These are phyloP conservation scores for Nasonia vitripennis DNA, from an alignment of 1,140 invertebrate genomes.

Conservation along the genomic window DNA sequence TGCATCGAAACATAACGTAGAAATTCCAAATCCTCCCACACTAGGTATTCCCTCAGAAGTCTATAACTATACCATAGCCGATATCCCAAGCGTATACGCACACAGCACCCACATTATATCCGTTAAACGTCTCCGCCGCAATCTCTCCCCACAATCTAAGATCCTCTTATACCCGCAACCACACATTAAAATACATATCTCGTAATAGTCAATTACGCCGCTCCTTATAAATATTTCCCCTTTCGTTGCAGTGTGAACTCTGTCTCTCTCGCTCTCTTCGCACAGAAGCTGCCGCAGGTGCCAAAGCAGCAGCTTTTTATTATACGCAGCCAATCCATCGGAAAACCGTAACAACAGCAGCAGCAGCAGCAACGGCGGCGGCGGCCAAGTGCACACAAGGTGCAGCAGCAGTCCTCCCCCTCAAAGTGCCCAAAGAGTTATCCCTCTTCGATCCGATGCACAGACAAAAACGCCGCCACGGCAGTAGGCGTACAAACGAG, in stretches of 20 bases:
- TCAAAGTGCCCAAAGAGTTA: slow-evolving; percentile 1
- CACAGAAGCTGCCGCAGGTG: background rate
- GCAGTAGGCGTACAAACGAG: too few species aligned
- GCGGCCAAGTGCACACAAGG: background rate
- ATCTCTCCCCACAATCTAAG: background rate
- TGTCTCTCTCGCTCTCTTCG: too few species aligned
- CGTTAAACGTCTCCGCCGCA: too few species aligned
- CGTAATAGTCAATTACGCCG: background rate
- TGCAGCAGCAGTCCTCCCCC: background rate
- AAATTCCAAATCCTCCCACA: too few species aligned
- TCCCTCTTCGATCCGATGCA: background rate
- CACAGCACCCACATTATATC: too few species aligned
- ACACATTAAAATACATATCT: background rate
- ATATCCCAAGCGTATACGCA: too few species aligned
- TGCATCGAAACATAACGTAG: too few species aligned
- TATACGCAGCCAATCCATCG: background rate
- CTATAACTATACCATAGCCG: too few species aligned
- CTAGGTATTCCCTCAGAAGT: too few species aligned
- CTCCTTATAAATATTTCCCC: slow-evolving; percentile 1
- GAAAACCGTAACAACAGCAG: background rate
- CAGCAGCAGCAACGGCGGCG: too few species aligned
- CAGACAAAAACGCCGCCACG: background rate
- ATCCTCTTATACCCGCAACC: too few species aligned
- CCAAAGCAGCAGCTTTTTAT: background rate
- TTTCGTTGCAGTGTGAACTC: background rate